Percentiles rank a stretch among this genome's conserved stretches.
phyloP scores from a whole-genome alignment of 1,140 invertebrate species.

The Drosophila sproati region DNA sequence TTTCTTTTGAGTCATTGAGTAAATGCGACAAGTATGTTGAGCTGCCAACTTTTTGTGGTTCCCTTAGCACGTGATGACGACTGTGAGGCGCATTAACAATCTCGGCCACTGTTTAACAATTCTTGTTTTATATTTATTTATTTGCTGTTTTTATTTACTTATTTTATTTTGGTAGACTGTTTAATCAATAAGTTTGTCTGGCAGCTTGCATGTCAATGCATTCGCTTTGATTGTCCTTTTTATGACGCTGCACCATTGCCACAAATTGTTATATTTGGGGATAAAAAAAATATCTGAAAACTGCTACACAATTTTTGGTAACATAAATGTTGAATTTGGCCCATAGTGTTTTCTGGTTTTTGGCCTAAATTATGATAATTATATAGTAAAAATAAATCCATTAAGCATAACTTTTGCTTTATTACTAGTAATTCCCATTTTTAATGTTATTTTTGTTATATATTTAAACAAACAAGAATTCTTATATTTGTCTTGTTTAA shows the following conservation, averaged over 20 bases:
- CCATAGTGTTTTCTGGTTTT: too few relatives aligned
- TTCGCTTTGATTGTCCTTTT: conserved; percentile 40
- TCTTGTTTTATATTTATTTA: conserved; percentile 19
- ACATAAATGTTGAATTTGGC: too few relatives aligned
- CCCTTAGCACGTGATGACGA: conserved; percentile 21
- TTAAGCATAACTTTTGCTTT: too few relatives aligned
- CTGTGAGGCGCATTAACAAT: conserved; percentile 21
- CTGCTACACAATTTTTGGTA: too few relatives aligned
- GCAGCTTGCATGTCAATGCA: conserved; percentile 74
- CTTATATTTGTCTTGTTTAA: too few relatives aligned
- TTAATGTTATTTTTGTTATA: too few relatives aligned
- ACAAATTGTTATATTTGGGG: not conserved
- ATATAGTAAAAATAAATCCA: too few relatives aligned
- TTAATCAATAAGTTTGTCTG: conserved; percentile 72
- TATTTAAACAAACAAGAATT: too few relatives aligned
- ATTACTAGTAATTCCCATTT: too few relatives aligned
- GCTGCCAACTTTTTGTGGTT: conserved; percentile 28
- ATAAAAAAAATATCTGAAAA: too few relatives aligned
- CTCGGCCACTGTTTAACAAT: conserved; percentile 7
- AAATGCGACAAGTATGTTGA: conserved; percentile 14
- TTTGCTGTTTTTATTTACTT: conserved; percentile 37
- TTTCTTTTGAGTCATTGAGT: conserved; percentile 21
- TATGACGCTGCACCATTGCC: not conserved
- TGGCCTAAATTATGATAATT: too few relatives aligned
- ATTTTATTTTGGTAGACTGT: conserved; percentile 55